phyloP scores from a whole-genome alignment of 2,797 vertebrate genomes.

The Sitta carolinensis region DNA sequence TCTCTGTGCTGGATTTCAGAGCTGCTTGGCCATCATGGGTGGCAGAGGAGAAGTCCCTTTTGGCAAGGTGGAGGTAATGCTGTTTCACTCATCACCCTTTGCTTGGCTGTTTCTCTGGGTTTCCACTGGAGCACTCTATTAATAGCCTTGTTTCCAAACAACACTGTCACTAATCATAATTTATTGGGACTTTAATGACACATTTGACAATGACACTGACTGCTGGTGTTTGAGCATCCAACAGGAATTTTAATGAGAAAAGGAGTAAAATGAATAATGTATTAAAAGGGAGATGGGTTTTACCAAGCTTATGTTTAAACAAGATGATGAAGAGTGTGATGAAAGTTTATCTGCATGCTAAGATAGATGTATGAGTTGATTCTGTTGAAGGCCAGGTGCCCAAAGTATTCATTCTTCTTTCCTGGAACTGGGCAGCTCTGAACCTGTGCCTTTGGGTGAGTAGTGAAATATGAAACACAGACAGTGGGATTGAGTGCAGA shows the following conservation, averaged over 20 bases:
- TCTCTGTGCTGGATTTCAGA: background rate
- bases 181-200: slow-evolving; percentile 31
- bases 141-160: slow-evolving; percentile 29
- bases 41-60: background rate
- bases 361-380: background rate
- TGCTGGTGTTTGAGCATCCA: background rate
- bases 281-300: slow-evolving; percentile 24
- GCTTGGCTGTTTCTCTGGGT: background rate
- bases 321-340: slow-evolving; percentile 22
- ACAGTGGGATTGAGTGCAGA: background rate
- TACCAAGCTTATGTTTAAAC: slow-evolving; percentile 21
- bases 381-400: background rate
- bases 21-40: background rate
- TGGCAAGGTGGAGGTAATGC: background rate
- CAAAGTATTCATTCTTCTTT: background rate
- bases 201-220: slow-evolving; percentile 37
- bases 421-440: background rate
- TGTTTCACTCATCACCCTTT: background rate
- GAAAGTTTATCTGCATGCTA: slow-evolving; percentile 17
- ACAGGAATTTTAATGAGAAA: slow-evolving; percentile 53
- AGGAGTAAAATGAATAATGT: background rate
- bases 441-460: background rate
- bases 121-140: background rate
- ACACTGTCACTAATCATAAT: slow-evolving; percentile 9
- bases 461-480: background rate